Evolutionary conservation across 2,797 vertebrate species (phyloP).

Genomic region (Mallotus villosus): DNA sequence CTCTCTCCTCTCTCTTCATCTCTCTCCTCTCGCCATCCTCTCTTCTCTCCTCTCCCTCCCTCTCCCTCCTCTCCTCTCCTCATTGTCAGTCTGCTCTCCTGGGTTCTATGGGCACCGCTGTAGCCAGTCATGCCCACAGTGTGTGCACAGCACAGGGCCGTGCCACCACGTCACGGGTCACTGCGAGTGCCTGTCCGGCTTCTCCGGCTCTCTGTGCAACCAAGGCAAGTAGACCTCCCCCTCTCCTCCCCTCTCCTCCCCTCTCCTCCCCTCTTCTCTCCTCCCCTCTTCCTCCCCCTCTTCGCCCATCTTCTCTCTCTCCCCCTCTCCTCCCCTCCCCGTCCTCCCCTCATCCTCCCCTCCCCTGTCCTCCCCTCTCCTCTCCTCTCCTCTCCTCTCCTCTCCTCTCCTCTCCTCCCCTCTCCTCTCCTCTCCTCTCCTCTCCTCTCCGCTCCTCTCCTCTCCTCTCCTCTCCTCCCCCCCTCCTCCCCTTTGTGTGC

Average conservation of each 20-base stretch:
- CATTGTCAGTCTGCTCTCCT: slow-evolving; percentile 84
- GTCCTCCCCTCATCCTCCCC: too few relatives aligned
- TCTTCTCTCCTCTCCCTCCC: background rate
- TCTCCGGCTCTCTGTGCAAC: slow-evolving; percentile 90
- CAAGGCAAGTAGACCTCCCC: slow-evolving; percentile 82
- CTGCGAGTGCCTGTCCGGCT: slow-evolving; percentile 94
- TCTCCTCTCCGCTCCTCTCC: too few relatives aligned
- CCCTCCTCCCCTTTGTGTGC: background rate
- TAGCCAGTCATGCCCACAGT: slow-evolving; percentile 90
- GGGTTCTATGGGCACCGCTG: slow-evolving; percentile 94
- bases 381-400: slow-evolving; percentile 1
- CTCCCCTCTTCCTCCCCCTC: background rate
- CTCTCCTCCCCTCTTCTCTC: too few relatives aligned
- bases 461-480: background rate
- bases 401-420: slow-evolving; percentile 2
- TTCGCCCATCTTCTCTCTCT: too few relatives aligned
- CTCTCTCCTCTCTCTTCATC: background rate
- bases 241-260: background rate
- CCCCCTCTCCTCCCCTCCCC: slow-evolving; percentile 1
- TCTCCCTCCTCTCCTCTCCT: slow-evolving; percentile 13
- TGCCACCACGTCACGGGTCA: slow-evolving; percentile 92
- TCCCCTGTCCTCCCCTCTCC: too few relatives aligned
- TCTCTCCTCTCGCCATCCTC: background rate
- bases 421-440: background rate
- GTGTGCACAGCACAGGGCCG: slow-evolving; percentile 89